phyloP scores from a whole-genome alignment of 2,797 vertebrate species.

The Sardinella longiceps region DNA sequence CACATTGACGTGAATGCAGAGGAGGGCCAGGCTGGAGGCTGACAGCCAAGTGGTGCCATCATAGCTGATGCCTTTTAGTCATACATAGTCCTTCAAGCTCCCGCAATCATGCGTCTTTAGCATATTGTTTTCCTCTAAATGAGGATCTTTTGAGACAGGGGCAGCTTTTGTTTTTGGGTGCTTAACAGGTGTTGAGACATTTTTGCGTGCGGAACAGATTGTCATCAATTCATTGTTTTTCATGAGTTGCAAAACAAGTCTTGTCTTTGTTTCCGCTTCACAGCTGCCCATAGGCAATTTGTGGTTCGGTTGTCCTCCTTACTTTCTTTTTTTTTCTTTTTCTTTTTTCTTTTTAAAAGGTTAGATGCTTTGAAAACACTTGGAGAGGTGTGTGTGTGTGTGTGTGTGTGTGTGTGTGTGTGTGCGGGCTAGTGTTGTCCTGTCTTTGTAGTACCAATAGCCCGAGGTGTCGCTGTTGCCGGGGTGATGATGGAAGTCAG shows the following conservation, averaged over 20 bases:
- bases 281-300: neutral
- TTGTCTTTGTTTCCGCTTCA: neutral
- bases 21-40: neutral
- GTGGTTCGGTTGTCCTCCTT: neutral
- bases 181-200: slow-evolving; percentile 35
- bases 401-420: neutral
- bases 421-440: neutral
- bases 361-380: neutral
- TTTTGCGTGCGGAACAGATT: slow-evolving; percentile 38
- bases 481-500: neutral
- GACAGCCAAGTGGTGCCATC: neutral
- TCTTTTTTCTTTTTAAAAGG: neutral
- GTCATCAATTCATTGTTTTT: slow-evolving; percentile 38
- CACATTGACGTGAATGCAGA: slow-evolving; percentile 1
- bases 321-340: neutral
- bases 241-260: neutral
- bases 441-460: neutral
- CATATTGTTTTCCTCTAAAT: slow-evolving; percentile 36
- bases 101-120: slow-evolving; percentile 39
- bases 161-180: slow-evolving; percentile 23
- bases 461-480: neutral
- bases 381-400: neutral
- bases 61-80: neutral
- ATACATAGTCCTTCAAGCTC: slow-evolving; percentile 29
- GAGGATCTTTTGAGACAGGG: slow-evolving; percentile 31